These are phyloP conservation scores for Pimpla rufipes DNA, from an alignment of 2,888 invertebrate species.

Conservation along the genomic window DNA sequence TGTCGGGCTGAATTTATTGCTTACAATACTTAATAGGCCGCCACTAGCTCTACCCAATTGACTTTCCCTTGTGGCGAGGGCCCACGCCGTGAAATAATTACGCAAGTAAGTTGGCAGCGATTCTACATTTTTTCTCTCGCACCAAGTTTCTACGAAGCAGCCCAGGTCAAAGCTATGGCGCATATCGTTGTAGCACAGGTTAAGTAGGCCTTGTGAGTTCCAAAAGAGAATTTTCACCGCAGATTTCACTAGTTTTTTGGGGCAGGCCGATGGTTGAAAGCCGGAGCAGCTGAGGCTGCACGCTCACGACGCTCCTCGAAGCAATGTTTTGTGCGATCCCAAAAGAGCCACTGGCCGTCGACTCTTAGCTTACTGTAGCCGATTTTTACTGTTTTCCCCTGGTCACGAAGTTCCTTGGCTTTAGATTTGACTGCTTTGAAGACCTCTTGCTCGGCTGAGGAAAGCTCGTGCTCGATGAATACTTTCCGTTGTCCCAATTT, in stretches of 20 bases:
- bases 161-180: not conserved
- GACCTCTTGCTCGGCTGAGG: constrained; percentile 14
- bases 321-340: constrained; percentile 11
- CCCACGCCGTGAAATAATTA: not conserved
- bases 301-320: not conserved
- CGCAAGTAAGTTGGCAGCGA: not conserved
- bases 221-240: constrained; percentile 13
- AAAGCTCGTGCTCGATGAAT: constrained; percentile 39
- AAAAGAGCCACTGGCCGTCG: constrained; percentile 5
- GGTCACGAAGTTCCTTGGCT: constrained; percentile 21
- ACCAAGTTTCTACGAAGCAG: constrained; percentile 38
- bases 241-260: constrained; percentile 7
- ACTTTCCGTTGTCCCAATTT: constrained; percentile 38
- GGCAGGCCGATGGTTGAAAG: not conserved
- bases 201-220: constrained; percentile 34
- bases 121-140: not conserved
- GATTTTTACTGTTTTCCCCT: constrained; percentile 14
- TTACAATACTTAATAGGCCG: not conserved
- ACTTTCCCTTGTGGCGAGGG: constrained; percentile 15
- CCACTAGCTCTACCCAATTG: constrained; percentile 33
- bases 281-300: not conserved
- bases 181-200: not conserved
- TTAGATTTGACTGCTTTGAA: constrained; percentile 23
- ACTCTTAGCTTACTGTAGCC: constrained; percentile 12
- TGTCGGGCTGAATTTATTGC: not conserved